Conservation (phyloP, 2,113 vertebrate species). For the Forbesichthys agassizii region DNA sequence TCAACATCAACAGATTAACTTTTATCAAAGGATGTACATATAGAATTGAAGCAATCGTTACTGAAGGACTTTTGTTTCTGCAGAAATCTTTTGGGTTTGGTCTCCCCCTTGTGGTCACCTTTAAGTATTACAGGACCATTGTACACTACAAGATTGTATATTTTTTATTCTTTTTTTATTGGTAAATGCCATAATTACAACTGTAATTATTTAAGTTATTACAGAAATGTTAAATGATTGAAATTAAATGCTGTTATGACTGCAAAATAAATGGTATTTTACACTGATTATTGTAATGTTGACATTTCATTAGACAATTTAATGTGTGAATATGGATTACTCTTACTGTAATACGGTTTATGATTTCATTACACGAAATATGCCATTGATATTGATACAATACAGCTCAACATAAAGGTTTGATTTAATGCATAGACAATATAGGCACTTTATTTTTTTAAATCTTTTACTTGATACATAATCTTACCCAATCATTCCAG, state of each 20-base stretch:
- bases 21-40: neutral
- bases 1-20: neutral
- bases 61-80: neutral
- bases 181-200: neutral
- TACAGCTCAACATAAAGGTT: no score
- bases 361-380: no score
- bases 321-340: neutral
- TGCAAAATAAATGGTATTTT: conserved; percentile 58
- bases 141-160: conserved; percentile 7
- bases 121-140: conserved; percentile 35
- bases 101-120: conserved; percentile 45
- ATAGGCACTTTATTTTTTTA: no score
- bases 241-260: conserved; percentile 28
- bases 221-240: conserved; percentile 23
- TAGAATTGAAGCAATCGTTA: neutral
- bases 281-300: neutral
- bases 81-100: neutral
- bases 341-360: neutral
- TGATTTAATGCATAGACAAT: no score
- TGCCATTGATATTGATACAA: no score
- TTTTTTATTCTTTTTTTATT: neutral
- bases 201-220: conserved; percentile 60
- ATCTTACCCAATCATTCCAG: no score
- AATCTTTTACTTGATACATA: no score
- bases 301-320: neutral